A percentile compares a stretch with the other conserved stretches of the same genome.
Conservation (phyloP, 2,113 vertebrate genomes). For the Bos javanicus region DNA sequence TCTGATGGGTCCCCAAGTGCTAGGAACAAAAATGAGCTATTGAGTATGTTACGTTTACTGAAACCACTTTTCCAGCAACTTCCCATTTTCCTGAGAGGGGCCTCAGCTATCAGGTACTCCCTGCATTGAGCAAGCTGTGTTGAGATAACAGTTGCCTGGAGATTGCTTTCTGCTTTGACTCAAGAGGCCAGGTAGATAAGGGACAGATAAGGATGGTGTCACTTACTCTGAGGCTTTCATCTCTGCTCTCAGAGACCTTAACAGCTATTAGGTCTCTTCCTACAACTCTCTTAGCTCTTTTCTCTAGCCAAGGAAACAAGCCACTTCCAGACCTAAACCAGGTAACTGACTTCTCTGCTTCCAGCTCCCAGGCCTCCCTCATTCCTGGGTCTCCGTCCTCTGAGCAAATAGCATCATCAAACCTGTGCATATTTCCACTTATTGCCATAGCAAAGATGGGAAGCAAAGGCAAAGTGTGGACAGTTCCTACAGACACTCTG, state of each 20-base stretch:
- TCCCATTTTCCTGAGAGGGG: not conserved
- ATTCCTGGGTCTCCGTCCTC: not conserved
- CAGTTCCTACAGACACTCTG: not conserved
- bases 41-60: not conserved
- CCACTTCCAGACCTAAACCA: not conserved
- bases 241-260: slow-evolving; percentile 32
- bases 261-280: slow-evolving; percentile 44
- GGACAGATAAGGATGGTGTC: not conserved
- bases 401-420: not conserved
- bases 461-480: not conserved
- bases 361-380: fast-evolving
- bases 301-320: slow-evolving; percentile 27
- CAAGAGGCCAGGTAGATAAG: not conserved
- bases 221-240: slow-evolving; percentile 39
- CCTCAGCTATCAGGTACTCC: not conserved
- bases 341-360: not conserved
- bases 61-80: not conserved
- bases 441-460: not conserved
- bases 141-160: not conserved
- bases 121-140: not conserved
- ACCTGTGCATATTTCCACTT: not conserved
- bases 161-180: not conserved
- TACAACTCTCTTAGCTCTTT: not conserved
- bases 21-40: not conserved
- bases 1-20: not conserved